Evolutionary conservation across 2,113 vertebrate species (phyloP).

Genomic region (Perccottus glenii): DNA sequence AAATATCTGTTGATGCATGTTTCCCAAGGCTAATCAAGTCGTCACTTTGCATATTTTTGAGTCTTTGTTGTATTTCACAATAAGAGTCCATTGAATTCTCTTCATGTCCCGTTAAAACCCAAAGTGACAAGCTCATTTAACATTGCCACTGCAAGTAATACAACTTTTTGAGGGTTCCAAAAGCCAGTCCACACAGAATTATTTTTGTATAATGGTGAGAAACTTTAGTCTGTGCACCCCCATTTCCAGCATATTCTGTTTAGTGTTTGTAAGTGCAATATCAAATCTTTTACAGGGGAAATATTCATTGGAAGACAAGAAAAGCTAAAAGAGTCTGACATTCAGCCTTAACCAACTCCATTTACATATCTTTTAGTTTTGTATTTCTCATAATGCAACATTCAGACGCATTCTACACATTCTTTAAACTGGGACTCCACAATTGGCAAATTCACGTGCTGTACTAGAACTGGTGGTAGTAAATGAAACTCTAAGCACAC

Average conservation of each 20-base stretch:
- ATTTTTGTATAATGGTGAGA: slow-evolving; percentile 50
- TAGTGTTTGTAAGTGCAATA: slow-evolving; percentile 25
- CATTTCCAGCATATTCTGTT: slow-evolving; percentile 50
- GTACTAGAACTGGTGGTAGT: slow-evolving; percentile 18
- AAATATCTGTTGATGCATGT: slow-evolving; percentile 66
- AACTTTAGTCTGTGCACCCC: slow-evolving; percentile 39
- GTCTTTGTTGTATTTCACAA: slow-evolving; percentile 35
- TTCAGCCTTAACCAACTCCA: too few species aligned
- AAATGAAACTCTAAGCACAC: slow-evolving; percentile 66
- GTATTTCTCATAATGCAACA: too few species aligned
- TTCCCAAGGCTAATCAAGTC: slow-evolving; percentile 64
- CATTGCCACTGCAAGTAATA: too few species aligned
- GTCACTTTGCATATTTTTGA: slow-evolving; percentile 30
- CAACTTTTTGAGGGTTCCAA: slow-evolving; percentile 20
- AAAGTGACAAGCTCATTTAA: neutral
- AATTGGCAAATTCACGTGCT: too few species aligned
- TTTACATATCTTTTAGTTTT: too few species aligned
- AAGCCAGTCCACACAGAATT: slow-evolving; percentile 30
- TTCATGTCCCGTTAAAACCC: neutral
- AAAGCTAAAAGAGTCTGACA: too few species aligned
- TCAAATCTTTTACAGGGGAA: slow-evolving; percentile 2
- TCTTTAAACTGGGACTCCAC: too few species aligned
- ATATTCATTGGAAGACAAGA: too few species aligned
- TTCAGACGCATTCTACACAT: too few species aligned
- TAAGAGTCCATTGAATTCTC: slow-evolving; percentile 10